A percentile compares a stretch with the other conserved stretches of the same genome.
Evolutionary conservation across 2,888 invertebrate genomes (phyloP).

Genomic region (Ectemnius cavifrons): DNA sequence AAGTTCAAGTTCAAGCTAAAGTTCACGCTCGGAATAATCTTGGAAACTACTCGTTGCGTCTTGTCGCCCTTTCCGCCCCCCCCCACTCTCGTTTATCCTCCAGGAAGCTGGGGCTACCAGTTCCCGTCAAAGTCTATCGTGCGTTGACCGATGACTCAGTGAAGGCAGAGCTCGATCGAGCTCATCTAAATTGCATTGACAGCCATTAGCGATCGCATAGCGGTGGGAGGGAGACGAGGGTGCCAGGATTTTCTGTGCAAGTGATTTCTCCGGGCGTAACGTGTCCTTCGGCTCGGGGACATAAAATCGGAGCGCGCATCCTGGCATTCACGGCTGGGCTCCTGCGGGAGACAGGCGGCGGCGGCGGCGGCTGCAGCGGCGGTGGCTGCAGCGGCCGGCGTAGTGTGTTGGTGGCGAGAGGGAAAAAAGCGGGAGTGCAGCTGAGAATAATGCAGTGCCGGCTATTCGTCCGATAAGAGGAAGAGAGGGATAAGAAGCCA

Average conservation of each 20-base stretch:
- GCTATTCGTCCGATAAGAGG: too few relatives aligned
- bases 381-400: too few relatives aligned
- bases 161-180: constrained; percentile 11
- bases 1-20: background rate
- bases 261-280: too few relatives aligned
- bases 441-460: too few relatives aligned
- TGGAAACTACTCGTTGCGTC: background rate
- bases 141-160: constrained; percentile 44
- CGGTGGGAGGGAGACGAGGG: constrained; percentile 10
- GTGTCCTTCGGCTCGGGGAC: too few relatives aligned
- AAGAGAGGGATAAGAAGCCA: constrained; percentile 21
- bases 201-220: constrained; percentile 18
- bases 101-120: constrained; percentile 3
- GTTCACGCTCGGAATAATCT: constrained; percentile 7
- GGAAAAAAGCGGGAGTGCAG: too few relatives aligned
- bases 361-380: too few relatives aligned
- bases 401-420: too few relatives aligned
- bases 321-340: too few relatives aligned
- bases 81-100: constrained; percentile 6
- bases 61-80: background rate
- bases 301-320: too few relatives aligned
- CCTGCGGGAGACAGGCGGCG: too few relatives aligned
- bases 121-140: constrained; percentile 54
- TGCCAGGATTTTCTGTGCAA: too few relatives aligned
- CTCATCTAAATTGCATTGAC: constrained; percentile 51